These are phyloP conservation scores for Netelia fuscicornis DNA, from an alignment of 2,888 invertebrate species.

Conservation along the genomic window DNA sequence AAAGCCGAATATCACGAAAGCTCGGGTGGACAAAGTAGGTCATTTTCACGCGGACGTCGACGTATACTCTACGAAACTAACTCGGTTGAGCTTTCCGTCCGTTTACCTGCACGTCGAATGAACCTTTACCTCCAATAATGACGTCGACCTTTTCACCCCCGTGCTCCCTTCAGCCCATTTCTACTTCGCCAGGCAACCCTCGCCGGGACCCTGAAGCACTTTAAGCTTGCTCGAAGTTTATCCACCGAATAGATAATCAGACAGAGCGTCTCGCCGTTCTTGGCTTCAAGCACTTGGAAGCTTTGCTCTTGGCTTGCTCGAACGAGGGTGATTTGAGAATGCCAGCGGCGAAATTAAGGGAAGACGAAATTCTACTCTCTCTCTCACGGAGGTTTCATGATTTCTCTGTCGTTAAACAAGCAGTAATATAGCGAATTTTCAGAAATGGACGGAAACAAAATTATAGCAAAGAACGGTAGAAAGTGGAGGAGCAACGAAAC, in stretches of 20 bases:
- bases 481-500: not conserved
- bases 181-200: too few species aligned
- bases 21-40: too few species aligned
- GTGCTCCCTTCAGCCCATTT: conserved; percentile 9
- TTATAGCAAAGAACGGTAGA: not conserved
- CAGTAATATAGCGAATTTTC: conserved; percentile 1
- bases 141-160: conserved; percentile 36
- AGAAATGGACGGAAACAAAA: not conserved
- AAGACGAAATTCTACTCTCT: conserved; percentile 36
- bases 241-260: conserved; percentile 67
- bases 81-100: conserved; percentile 38
- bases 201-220: conserved; percentile 29
- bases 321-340: conserved; percentile 47
- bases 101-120: conserved; percentile 50
- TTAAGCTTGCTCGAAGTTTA: conserved; percentile 64
- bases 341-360: conserved; percentile 62
- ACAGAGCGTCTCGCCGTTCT: conserved; percentile 28
- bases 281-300: conserved; percentile 37
- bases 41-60: not conserved
- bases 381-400: conserved; percentile 33
- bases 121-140: conserved; percentile 64
- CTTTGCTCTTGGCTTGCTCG: conserved; percentile 23
- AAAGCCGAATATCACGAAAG: too few species aligned
- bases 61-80: conserved; percentile 31
- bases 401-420: conserved; percentile 22